Evolutionary conservation across 1,140 invertebrate species (phyloP), one percentile per base, ranked within the genome.

Genomic region (Drosophila oshimai): DNA sequence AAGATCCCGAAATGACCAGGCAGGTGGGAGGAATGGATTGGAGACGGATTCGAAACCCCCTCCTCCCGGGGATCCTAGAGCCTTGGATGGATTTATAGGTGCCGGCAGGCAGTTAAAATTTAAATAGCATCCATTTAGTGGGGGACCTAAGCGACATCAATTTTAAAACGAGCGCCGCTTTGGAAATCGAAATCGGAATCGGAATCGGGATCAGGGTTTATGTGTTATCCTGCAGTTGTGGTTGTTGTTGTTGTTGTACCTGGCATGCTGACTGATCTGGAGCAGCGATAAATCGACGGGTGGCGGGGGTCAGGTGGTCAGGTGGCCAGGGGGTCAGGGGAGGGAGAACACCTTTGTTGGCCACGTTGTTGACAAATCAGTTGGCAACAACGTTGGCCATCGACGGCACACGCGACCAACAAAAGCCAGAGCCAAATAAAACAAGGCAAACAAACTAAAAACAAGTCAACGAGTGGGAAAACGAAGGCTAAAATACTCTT

Each of bases 101-200:
- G 50, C 58, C 45, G 45, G 55, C 39, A 26, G 80, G 81, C 75
- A 87, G 75, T 86, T 87, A 86, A 86, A 84, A 80, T 87, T 86
- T 76, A 86, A 86, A 86, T 87, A 75, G 75, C 80, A 39, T 74
- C 81, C 80, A 84, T 84, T 84, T 84, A 84, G 79, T 86, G 64
- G 60, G 49, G 60, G 58, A 20, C 15, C 17, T 9, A 4, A 12
- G 20, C 39, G 55, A 67, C 80, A 86, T 75, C 71, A 79, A 64
- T 73, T 80, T 79, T 17, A 24, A 75, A 86, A 60, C 61, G 75
- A 86, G 75, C 80, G 79, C 79, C 79, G 65, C 45, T 60, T 45
- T 22, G 47, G 6, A 24, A 31, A 46, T 31, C 10, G 28, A 1
- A 7, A 2, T 1, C 3, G 13, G 9, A 9, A 10, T n/a, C 6